A percentile compares a stretch with the other conserved stretches of the same genome.
These are phyloP conservation scores for Aphelocoma coerulescens DNA, from an alignment of 2,113 vertebrate species.

Conservation along the genomic window DNA sequence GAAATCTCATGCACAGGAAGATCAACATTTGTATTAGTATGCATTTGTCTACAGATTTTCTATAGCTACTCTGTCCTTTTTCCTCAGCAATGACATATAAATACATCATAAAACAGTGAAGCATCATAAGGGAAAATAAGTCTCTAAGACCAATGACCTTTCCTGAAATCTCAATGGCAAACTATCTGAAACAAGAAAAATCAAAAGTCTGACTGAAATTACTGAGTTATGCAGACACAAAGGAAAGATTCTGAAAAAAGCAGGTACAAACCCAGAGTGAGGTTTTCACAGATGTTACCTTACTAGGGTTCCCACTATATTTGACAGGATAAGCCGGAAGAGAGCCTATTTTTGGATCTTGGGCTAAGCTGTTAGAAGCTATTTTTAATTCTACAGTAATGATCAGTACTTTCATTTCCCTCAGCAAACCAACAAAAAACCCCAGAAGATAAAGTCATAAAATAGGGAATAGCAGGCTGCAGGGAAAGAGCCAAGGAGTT, in stretches of 20 bases:
- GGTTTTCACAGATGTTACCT: slow-evolving; percentile 65
- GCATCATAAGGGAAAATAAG: background rate
- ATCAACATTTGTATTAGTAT: slow-evolving; percentile 5
- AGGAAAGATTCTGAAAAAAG: slow-evolving; percentile 17
- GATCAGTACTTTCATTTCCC: slow-evolving; percentile 66
- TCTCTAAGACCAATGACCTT: slow-evolving; percentile 28
- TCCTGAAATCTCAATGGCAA: slow-evolving; percentile 35
- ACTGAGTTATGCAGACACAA: slow-evolving; percentile 6
- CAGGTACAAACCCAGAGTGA: slow-evolving; percentile 16
- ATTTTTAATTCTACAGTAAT: slow-evolving; percentile 67
- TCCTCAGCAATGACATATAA: background rate
- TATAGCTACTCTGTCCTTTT: background rate
- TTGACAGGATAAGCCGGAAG: slow-evolving; percentile 63
- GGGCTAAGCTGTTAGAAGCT: slow-evolving; percentile 58
- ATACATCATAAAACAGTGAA: background rate
- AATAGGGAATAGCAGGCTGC: slow-evolving; percentile 17
- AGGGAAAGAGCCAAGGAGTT: background rate
- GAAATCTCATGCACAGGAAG: slow-evolving; percentile 1
- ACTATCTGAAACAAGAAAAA: background rate
- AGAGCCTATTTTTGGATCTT: slow-evolving; percentile 56
- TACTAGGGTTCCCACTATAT: slow-evolving; percentile 62
- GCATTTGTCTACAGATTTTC: background rate
- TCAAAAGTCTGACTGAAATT: background rate
- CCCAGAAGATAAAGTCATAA: slow-evolving; percentile 33
- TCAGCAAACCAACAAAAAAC: slow-evolving; percentile 42